Conservation (phyloP, 2,888 invertebrate genomes). For the Phortica okadai region DNA sequence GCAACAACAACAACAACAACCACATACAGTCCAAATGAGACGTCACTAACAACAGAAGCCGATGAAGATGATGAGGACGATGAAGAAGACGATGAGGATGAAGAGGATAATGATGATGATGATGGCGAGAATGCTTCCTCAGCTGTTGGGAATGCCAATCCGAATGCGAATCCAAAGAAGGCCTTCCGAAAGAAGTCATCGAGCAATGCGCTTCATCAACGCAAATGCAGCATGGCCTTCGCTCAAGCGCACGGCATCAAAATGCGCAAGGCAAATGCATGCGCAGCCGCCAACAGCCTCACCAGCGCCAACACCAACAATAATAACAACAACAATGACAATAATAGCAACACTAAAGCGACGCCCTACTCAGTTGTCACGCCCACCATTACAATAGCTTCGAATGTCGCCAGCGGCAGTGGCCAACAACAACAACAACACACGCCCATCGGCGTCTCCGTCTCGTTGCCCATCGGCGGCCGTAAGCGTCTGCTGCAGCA, state of each 20-base stretch:
- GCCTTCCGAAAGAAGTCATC: constrained; percentile 73
- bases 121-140: constrained; percentile 40
- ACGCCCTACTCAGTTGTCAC: constrained; percentile 35
- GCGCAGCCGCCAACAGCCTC: neutral
- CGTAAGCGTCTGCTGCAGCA: constrained; percentile 51
- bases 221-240: constrained; percentile 75
- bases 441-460: constrained; percentile 3
- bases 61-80: constrained; percentile 48
- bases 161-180: constrained; percentile 54
- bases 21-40: neutral
- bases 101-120: constrained; percentile 14
- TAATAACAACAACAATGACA: neutral
- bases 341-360: neutral
- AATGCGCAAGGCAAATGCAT: constrained; percentile 37
- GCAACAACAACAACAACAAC: neutral
- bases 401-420: constrained; percentile 45
- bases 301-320: neutral
- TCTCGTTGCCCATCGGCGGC: constrained; percentile 36
- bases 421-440: neutral
- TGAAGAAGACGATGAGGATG: constrained; percentile 43
- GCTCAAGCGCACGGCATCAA: constrained; percentile 75
- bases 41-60: constrained; percentile 18
- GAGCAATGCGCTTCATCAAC: constrained; percentile 68
- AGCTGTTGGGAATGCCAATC: constrained; percentile 34
- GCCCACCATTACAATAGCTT: constrained; percentile 66